Conservation (phyloP, 2,888 invertebrate genomes). For the Halictus quadricinctus region DNA sequence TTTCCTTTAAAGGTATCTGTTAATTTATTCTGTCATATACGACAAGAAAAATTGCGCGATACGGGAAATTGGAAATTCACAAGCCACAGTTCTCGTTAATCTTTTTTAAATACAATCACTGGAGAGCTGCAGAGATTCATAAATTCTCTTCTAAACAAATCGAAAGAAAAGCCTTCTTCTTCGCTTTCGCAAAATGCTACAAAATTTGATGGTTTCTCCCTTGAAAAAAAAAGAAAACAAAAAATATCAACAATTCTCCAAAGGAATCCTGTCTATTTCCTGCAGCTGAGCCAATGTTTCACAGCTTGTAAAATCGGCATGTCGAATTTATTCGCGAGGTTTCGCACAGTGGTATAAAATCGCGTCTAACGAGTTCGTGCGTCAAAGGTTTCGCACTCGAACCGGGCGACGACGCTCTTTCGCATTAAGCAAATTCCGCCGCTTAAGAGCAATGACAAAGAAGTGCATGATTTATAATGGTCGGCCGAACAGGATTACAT, state of each 20-base stretch:
- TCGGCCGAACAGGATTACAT: not conserved
- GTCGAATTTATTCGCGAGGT: not conserved
- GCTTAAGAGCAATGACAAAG: constrained; percentile 4
- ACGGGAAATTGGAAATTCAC: no score
- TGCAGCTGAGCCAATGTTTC: not conserved
- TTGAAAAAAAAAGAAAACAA: not conserved
- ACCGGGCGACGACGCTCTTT: not conserved
- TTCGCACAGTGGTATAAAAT: not conserved
- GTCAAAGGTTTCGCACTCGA: not conserved
- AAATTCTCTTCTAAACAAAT: no score
- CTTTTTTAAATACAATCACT: no score
- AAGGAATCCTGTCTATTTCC: not conserved
- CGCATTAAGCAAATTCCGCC: constrained; percentile 1
- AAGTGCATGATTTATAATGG: constrained; percentile 5
- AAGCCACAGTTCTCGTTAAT: no score
- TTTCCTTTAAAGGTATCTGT: no score
- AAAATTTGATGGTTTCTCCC: not conserved
- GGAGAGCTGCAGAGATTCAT: no score
- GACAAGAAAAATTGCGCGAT: no score
- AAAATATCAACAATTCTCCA: not conserved
- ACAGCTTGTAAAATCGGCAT: not conserved
- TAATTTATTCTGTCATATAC: no score
- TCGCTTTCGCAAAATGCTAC: not conserved
- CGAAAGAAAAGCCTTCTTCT: not conserved
- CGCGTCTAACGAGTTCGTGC: not conserved